Evolutionary conservation across 1,140 invertebrate genomes (phyloP).

Genomic region (Temnothorax curvispinosus): DNA sequence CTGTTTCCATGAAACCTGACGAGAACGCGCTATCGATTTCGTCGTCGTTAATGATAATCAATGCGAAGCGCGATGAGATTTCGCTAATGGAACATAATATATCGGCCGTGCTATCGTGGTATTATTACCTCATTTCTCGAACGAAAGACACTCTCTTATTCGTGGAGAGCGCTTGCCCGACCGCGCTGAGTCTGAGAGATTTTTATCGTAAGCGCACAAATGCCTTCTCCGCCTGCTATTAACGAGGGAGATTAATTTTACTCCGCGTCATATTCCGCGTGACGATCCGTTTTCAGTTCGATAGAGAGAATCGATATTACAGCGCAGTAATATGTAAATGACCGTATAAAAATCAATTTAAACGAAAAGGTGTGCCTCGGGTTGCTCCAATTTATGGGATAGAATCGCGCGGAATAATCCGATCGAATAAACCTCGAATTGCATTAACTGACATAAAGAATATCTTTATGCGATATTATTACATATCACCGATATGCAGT

Average conservation of each 20-base stretch:
- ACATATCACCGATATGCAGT: background rate
- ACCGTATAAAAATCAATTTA: conserved; percentile 3
- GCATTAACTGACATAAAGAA: conserved; percentile 15
- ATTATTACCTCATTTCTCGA: conserved; percentile 66
- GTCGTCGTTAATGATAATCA: conserved; percentile 72
- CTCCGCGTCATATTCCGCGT: background rate
- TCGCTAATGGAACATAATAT: conserved; percentile 73
- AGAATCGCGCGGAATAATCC: background rate
- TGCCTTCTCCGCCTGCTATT: conserved; percentile 2
- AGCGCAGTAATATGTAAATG: conserved; percentile 11
- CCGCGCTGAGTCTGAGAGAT: conserved; percentile 34
- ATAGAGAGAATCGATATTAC: background rate
- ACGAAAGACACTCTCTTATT: conserved; percentile 33
- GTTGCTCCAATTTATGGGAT: background rate
- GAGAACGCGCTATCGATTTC: conserved; percentile 68
- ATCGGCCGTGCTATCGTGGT: conserved; percentile 51
- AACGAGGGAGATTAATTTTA: conserved; percentile 41
- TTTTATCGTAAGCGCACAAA: conserved; percentile 14
- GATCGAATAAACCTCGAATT: conserved; percentile 23
- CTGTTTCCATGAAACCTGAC: conserved; percentile 60
- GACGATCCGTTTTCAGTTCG: conserved; percentile 2
- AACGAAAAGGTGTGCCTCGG: background rate
- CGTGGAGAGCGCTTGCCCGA: background rate
- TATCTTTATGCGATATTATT: conserved; percentile 29
- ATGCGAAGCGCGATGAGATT: conserved; percentile 70